Evolutionary conservation across 2,797 vertebrate genomes (phyloP).

Genomic region (Tragelaphus oryx): DNA sequence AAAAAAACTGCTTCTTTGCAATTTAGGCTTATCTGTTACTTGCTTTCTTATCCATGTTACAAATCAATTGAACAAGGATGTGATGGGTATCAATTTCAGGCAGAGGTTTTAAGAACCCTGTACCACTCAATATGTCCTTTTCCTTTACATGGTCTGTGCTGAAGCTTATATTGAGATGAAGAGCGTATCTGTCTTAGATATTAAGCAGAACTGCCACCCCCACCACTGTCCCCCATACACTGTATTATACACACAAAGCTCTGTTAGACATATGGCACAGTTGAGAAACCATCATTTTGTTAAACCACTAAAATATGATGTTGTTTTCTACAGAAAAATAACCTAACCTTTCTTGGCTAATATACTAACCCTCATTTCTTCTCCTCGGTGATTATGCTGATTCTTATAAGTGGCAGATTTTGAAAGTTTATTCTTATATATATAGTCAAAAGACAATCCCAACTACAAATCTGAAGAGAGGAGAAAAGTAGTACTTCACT

Average conservation of each 20-base stretch:
- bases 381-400: background rate
- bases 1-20: background rate
- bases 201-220: background rate
- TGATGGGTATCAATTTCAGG: background rate
- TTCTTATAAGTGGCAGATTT: conserved; percentile 5
- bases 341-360: background rate
- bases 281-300: background rate
- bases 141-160: background rate
- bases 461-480: conserved; percentile 8
- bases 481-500: background rate
- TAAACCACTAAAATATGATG: background rate
- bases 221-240: background rate
- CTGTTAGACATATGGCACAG: background rate
- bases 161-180: background rate
- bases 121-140: background rate
- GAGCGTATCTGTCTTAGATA: background rate
- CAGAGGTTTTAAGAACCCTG: background rate
- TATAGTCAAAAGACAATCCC: background rate
- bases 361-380: background rate
- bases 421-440: background rate
- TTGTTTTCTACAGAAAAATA: background rate
- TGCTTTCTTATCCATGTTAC: background rate
- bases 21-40: background rate
- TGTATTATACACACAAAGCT: background rate
- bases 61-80: background rate